Evolutionary conservation across 2,888 invertebrate species (phyloP).

Genomic region (Eupithecia pulchellata): DNA sequence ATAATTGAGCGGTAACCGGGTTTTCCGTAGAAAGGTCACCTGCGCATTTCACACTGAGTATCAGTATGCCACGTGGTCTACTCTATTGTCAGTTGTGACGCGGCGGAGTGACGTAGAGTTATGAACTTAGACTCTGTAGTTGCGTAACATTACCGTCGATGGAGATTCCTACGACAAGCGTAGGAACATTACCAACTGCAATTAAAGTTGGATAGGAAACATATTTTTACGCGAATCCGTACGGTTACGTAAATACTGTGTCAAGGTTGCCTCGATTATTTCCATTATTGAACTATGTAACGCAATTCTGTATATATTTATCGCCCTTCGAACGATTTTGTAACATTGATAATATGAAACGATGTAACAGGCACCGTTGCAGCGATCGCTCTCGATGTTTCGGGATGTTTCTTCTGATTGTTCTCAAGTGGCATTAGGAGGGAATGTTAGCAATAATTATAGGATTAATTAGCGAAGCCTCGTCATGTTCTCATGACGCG

Average conservation of each 20-base stretch:
- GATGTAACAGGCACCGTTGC: conserved; percentile 32
- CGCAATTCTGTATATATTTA: conserved; percentile 57
- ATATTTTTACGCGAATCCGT: conserved; percentile 43
- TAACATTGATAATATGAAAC: conserved; percentile 47
- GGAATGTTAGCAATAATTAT: conserved; percentile 74
- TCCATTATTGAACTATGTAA: conserved; percentile 43
- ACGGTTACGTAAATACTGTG: conserved; percentile 46
- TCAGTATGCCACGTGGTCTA: conserved; percentile 30
- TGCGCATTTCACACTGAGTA: conserved; percentile 22
- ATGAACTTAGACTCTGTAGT: conserved; percentile 41
- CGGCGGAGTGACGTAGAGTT: conserved; percentile 32
- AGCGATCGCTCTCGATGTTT: conserved; percentile 43
- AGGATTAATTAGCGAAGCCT: conserved; percentile 73
- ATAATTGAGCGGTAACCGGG: conserved; percentile 23
- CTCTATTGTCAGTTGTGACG: conserved; percentile 42
- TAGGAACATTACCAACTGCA: conserved; percentile 29
- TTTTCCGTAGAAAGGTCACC: conserved; percentile 31
- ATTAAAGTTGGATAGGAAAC: conserved; percentile 28
- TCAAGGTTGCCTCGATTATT: conserved; percentile 59
- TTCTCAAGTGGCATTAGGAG: conserved; percentile 62
- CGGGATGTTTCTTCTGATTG: conserved; percentile 45
- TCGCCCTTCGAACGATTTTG: conserved; percentile 54
- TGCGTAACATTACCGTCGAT: conserved; percentile 35
- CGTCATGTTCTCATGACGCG: conserved; percentile 23
- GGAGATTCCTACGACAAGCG: conserved; percentile 42